These are phyloP conservation scores for Patella ulyssiponensis DNA, from an alignment of 2,888 invertebrate genomes.

Conservation along the genomic window DNA sequence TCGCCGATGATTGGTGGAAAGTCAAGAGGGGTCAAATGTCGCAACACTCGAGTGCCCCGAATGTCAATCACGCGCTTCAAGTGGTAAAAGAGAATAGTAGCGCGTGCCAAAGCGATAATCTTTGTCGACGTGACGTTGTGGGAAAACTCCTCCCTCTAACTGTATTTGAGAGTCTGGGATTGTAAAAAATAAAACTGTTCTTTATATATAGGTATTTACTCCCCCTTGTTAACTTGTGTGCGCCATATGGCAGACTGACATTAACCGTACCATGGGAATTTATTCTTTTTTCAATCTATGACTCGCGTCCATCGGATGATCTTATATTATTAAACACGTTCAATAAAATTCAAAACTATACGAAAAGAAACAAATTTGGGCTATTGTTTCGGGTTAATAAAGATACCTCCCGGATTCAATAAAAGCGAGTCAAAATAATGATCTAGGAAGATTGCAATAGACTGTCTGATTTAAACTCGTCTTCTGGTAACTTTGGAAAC, in stretches of 20 bases:
- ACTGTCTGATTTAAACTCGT: no score
- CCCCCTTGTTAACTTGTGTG: not conserved
- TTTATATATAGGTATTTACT: slow-evolving; percentile 5
- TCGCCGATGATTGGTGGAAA: slow-evolving; percentile 18
- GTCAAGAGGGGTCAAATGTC: slow-evolving; percentile 21
- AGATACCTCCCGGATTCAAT: no score
- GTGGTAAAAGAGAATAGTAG: not conserved
- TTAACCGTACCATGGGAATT: not conserved
- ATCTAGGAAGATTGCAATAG: no score
- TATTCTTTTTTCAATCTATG: no score
- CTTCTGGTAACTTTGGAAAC: no score
- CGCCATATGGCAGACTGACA: slow-evolving; percentile 1
- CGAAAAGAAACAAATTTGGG: no score
- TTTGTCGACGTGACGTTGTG: slow-evolving; percentile 15
- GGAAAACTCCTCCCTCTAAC: slow-evolving; percentile 27
- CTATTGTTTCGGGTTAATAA: no score
- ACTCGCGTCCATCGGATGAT: no score
- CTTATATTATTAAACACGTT: no score
- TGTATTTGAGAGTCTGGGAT: slow-evolving; percentile 11
- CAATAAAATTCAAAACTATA: no score
- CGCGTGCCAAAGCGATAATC: slow-evolving; percentile 22
- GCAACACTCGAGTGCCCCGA: slow-evolving; percentile 9
- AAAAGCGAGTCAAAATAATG: no score
- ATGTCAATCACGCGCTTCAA: slow-evolving; percentile 20
- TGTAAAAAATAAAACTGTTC: not conserved